Percentiles rank a stretch among this genome's conserved stretches.
phyloP scores from a whole-genome alignment of 2,113 vertebrate genomes.

The Paracanthobrama guichenoti region DNA sequence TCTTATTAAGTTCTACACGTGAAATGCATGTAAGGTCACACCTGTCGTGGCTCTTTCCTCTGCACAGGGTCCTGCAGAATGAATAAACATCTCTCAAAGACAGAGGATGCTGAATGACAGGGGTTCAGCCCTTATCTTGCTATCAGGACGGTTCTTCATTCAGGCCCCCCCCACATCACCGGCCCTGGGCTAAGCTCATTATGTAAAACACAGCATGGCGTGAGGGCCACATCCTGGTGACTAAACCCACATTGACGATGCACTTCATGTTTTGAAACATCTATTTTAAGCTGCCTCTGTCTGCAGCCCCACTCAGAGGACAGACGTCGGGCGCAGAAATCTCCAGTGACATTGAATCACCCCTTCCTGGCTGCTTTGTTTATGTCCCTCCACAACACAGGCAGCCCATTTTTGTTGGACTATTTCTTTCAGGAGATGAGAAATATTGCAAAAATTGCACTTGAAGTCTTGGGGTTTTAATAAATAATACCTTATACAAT shows the following conservation, averaged over 20 bases:
- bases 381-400: conserved; percentile 15
- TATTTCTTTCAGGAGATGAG: conserved; percentile 21
- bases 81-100: conserved; percentile 31
- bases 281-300: conserved; percentile 59
- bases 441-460: conserved; percentile 2
- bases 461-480: conserved; percentile 19
- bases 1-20: conserved; percentile 23
- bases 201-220: conserved; percentile 55
- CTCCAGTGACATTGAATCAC: conserved; percentile 57
- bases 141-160: conserved; percentile 14
- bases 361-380: conserved; percentile 30
- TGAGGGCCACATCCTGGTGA: conserved; percentile 39
- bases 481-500: conserved; percentile 29
- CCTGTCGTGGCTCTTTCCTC: background rate
- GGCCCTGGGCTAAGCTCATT: conserved; percentile 52
- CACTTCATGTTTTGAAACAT: conserved; percentile 59
- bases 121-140: conserved; percentile 18
- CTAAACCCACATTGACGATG: conserved; percentile 59
- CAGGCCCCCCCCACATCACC: conserved; percentile 18
- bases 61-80: background rate
- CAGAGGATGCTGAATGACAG: conserved; percentile 8
- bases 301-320: conserved; percentile 51
- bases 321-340: conserved; percentile 48
- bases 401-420: conserved; percentile 20
- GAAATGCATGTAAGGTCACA: conserved; percentile 47